These are phyloP conservation scores for Cotesia typhae DNA, from an alignment of 1,140 invertebrate species.

Conservation along the genomic window DNA sequence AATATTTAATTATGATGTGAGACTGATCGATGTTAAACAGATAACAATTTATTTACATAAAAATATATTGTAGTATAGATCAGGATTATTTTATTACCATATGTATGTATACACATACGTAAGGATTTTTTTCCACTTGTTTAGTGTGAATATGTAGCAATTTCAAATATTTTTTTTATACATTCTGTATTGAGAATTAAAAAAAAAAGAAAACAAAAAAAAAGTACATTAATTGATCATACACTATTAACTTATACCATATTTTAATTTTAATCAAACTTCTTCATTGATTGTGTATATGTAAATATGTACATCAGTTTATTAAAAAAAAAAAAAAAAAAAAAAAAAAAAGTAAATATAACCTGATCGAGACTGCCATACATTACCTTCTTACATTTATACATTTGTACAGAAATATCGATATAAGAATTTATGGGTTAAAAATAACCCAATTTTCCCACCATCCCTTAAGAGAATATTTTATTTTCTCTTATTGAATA, in stretches of 20 bases:
- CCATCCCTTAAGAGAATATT: not conserved
- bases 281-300: slow-evolving; percentile 42
- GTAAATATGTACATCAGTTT: slow-evolving; percentile 45
- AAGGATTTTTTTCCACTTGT: not conserved
- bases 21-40: slow-evolving; percentile 63
- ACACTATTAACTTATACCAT: too few relatives aligned
- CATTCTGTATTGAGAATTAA: too few relatives aligned
- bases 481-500: not conserved
- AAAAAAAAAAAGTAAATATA: slow-evolving; percentile 14
- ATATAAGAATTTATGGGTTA: slow-evolving; percentile 38
- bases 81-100: slow-evolving; percentile 50
- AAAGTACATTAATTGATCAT: too few relatives aligned
- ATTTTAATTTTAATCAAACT: too few relatives aligned
- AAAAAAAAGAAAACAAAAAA: too few relatives aligned
- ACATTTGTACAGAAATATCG: slow-evolving; percentile 43
- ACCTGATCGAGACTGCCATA: slow-evolving; percentile 57
- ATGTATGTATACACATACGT: slow-evolving; percentile 32
- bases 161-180: too few relatives aligned
- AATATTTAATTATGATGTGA: slow-evolving; percentile 57
- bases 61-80: slow-evolving; percentile 56
- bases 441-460: slow-evolving; percentile 26
- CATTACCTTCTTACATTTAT: slow-evolving; percentile 53
- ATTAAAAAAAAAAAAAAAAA: slow-evolving; percentile 23
- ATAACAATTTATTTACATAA: slow-evolving; percentile 59
- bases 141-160: too few relatives aligned